Evolutionary conservation across 1,140 invertebrate species (phyloP).

Genomic region (Drosophila auraria): DNA sequence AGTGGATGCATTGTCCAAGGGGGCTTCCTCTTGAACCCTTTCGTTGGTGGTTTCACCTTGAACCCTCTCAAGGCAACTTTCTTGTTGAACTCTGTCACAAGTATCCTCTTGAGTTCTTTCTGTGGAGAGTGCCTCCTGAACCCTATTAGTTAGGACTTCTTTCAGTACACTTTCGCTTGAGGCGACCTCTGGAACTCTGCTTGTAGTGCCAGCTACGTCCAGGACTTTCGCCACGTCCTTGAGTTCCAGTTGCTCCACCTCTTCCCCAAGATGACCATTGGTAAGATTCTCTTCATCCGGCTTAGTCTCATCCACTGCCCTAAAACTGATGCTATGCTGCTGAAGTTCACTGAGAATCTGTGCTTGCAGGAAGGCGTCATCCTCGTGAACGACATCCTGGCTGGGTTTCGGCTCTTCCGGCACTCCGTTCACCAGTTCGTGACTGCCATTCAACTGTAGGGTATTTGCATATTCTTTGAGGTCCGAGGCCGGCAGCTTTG

Average conservation of each 20-base stretch:
- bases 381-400: constrained; percentile 15
- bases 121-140: background rate
- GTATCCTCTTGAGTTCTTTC: constrained; percentile 3
- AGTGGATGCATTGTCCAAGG: background rate
- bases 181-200: constrained; percentile 7
- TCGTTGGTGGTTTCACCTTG: constrained; percentile 8
- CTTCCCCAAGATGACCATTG: constrained; percentile 47
- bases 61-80: constrained; percentile 9
- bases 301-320: constrained; percentile 9
- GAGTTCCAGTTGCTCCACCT: constrained; percentile 12
- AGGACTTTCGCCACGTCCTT: constrained; percentile 8
- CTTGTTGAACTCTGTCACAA: background rate
- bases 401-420: constrained; percentile 11
- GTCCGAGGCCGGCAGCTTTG: constrained; percentile 35
- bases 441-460: constrained; percentile 55
- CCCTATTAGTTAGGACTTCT: background rate
- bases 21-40: constrained; percentile 2
- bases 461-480: constrained; percentile 41
- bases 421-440: constrained; percentile 51
- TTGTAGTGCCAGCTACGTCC: constrained; percentile 25
- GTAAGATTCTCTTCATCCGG: constrained; percentile 23
- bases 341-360: constrained; percentile 75
- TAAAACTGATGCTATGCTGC: constrained; percentile 58
- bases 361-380: constrained; percentile 61
- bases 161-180: background rate